Conservation (phyloP, 2,113 vertebrate species). For the Mus spicilegus region DNA sequence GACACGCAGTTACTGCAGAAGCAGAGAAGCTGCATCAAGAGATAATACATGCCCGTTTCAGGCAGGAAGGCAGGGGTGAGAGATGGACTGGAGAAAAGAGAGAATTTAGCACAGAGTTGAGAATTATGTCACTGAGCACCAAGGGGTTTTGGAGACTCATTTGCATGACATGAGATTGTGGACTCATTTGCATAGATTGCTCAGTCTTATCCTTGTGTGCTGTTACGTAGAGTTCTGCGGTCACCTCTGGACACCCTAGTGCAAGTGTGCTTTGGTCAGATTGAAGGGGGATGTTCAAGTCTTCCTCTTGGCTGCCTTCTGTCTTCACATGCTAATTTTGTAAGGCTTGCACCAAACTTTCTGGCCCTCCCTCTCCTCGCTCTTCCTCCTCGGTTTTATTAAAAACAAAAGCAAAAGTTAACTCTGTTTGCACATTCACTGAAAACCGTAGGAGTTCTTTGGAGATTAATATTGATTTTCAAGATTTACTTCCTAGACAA, state of each 20-base stretch:
- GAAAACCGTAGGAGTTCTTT: slow-evolving; percentile 29
- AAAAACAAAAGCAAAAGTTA: slow-evolving; percentile 50
- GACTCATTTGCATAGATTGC: not conserved
- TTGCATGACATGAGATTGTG: not conserved
- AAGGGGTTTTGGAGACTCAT: not conserved
- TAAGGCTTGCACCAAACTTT: not conserved
- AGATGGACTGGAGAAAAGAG: not conserved
- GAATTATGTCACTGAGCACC: not conserved
- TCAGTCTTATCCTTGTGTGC: not conserved
- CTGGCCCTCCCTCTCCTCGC: not conserved
- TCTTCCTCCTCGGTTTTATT: not conserved
- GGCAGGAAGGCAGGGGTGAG: not conserved
- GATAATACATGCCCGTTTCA: not conserved
- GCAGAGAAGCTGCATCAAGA: not conserved
- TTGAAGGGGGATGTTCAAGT: not conserved
- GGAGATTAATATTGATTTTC: slow-evolving; percentile 41
- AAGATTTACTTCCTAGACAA: slow-evolving; percentile 50
- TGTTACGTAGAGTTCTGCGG: not conserved
- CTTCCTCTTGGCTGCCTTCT: not conserved
- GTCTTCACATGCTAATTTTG: not conserved
- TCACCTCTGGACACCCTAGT: not conserved
- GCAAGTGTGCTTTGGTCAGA: not conserved
- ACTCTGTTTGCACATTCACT: not conserved
- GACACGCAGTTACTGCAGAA: not conserved
- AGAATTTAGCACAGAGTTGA: not conserved